These are phyloP conservation scores for Stenchaetothrips biformis DNA, from an alignment of 2,888 invertebrate species.

Conservation along the genomic window DNA sequence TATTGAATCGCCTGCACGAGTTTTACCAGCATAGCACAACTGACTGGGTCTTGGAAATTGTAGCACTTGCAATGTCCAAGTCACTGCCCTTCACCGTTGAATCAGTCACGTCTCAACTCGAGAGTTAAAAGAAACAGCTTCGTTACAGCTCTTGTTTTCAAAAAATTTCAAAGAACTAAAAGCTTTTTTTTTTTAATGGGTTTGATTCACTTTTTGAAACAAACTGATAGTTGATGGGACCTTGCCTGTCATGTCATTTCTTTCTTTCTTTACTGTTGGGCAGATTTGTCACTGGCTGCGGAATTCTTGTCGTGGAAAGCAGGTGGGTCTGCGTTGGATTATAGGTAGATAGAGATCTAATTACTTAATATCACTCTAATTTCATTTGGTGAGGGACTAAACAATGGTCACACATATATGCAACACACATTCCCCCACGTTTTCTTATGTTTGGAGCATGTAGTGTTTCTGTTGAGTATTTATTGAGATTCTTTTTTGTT, in stretches of 20 bases:
- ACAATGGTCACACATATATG: too few species aligned
- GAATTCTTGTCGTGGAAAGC: constrained; percentile 21
- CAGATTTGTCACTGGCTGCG: constrained; percentile 24
- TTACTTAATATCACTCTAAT: background rate
- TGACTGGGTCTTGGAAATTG: background rate
- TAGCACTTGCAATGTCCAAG: too few species aligned
- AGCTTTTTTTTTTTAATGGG: constrained; percentile 24
- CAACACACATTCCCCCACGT: background rate
- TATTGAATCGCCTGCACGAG: constrained; percentile 1
- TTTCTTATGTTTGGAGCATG: background rate
- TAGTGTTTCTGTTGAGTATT: background rate
- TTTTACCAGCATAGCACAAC: background rate
- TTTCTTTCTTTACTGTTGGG: constrained; percentile 14
- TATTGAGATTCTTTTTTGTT: background rate
- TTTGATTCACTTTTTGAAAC: constrained; percentile 13
- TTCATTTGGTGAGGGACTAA: too few species aligned
- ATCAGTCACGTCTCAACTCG: too few species aligned
- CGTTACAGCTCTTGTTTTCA: background rate
- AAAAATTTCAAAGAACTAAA: background rate
- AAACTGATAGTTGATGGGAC: constrained; percentile 1
- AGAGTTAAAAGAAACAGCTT: too few species aligned
- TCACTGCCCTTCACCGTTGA: too few species aligned
- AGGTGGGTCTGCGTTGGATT: background rate
- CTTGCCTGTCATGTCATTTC: background rate
- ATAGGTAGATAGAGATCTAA: background rate